Conservation (phyloP, 2,113 vertebrate species). For the Thinocorus orbignyianus region DNA sequence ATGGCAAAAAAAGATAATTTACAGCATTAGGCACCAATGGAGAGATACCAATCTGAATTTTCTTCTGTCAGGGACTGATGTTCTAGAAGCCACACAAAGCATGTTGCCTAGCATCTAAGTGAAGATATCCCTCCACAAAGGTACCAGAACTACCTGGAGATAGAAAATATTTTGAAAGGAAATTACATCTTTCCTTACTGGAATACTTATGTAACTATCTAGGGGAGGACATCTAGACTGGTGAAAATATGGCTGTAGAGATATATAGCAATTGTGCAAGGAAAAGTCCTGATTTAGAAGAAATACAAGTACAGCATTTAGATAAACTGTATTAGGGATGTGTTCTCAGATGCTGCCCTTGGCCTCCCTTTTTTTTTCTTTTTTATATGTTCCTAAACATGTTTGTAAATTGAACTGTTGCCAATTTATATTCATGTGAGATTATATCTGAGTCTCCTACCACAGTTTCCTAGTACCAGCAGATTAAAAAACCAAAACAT, state of each 20-base stretch:
- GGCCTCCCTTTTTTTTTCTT: neutral
- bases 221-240: neutral
- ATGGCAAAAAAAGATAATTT: conserved; percentile 18
- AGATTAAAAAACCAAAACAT: neutral
- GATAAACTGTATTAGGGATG: neutral
- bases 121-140: neutral
- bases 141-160: neutral
- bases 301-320: neutral
- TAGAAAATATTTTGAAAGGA: neutral
- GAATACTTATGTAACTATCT: neutral
- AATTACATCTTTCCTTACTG: neutral
- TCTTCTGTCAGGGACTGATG: neutral
- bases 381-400: neutral
- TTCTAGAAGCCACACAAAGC: neutral
- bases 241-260: neutral
- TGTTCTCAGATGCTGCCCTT: neutral
- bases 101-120: neutral
- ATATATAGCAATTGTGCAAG: neutral
- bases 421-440: neutral
- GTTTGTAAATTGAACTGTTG: neutral
- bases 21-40: neutral
- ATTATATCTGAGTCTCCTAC: neutral
- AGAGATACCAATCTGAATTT: conserved; percentile 12
- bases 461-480: neutral
- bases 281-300: neutral